Base-by-base conservation (phyloP, 2,113 vertebrate genomes). In the Toxotes chatareus region DNA sequence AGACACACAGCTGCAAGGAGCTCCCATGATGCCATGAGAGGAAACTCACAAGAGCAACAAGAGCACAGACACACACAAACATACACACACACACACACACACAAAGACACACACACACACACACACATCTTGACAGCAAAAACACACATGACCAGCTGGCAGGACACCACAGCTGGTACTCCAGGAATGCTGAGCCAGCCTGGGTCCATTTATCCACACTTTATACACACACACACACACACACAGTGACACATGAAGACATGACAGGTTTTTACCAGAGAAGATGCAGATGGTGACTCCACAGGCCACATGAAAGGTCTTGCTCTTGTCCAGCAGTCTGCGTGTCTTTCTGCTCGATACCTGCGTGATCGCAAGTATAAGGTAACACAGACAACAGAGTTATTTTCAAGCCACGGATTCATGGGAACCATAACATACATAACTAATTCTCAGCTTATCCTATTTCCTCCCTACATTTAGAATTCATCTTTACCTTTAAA, bases 301-400 rank as follows among this genome's bases (percentile, higher is more conserved):
- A 77, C 97, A 98, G 0, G 95, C 95, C 81, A 97, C 96, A 21
- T 99, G 97, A 73, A 99, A 98, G 77, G 96, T 96, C 94, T 97
- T 97, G 86, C 96, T 97, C 92, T 97, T 97, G 92, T 98, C 96
- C 69, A 99, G 80, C 36, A 99, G 87, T 82, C 97, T 95, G 88
- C 97, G 96, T 5, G 96, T 96, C 92, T 95, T 97, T 88, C 95
- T 96, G 90, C 95, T 96, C 73, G 96, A 94, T 86, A 98, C 93
- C 98, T 99, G 93, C 10, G 31, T 64, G 71, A 34, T 40, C 11
- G 31, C 27, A 55, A 32, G 64, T 70, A 36, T 51, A 8, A 7
- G 53, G 44, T 12, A 53, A 59, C 10, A 76, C 31, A 77, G 7
- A 79, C 38, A 70, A 57, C 1, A 47, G 23, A 42, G 5, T 79